Base-by-base conservation (phyloP, 1,140 invertebrate species). In the Magallana gigas region DNA sequence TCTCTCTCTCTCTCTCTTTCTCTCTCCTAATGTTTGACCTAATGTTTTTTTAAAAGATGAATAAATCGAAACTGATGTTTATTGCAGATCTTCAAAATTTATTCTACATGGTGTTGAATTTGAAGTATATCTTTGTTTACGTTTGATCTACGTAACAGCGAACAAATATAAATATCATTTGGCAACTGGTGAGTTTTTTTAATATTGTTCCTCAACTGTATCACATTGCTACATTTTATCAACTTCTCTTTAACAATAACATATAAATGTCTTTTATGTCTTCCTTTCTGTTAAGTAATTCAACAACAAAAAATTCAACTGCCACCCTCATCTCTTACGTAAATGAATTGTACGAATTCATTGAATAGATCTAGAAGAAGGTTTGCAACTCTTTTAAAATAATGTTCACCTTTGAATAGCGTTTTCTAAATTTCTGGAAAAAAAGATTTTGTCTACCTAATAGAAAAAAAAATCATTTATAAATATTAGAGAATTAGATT, bases 11-110 rank as follows among this genome's bases (percentile, higher is more conserved):
- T 23, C 23, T 23, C 23, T 23, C 23, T 23, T 1, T 23, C 23
- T 23, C 23, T 23, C 0, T 4, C 5, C 2, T 48, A 5, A 48
- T 48, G 36, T 48, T 48, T 48, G 5, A 48, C 36, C 3, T 48
- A 48, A 48, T 48, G 36, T 48, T 48, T 48, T 48, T 48, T 23
- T 23, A 23, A 23, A 23, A 23, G 23, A 0, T 48, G 36, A 48
- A 48, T 48, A 48, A 48, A 48, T 48, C 36, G 36, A 48, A 48
- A 48, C 36, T 48, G 36, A 64, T 64, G 62, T 64, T 64, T 64
- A 64, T 57, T 83, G 18, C 18, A 83, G 81, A 83, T 83, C 81
- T 16, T 29, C 81, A 14, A n/a, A n/a, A n/a, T 83, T 83, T 16
- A 83, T 4, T 23, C 36, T 57, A n/a, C 57, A 57, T 57, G 81